Evolutionary conservation across 2,113 vertebrate genomes (phyloP), one percentile per base, ranked within the genome.

Genomic region (Cebidichthys violaceus): DNA sequence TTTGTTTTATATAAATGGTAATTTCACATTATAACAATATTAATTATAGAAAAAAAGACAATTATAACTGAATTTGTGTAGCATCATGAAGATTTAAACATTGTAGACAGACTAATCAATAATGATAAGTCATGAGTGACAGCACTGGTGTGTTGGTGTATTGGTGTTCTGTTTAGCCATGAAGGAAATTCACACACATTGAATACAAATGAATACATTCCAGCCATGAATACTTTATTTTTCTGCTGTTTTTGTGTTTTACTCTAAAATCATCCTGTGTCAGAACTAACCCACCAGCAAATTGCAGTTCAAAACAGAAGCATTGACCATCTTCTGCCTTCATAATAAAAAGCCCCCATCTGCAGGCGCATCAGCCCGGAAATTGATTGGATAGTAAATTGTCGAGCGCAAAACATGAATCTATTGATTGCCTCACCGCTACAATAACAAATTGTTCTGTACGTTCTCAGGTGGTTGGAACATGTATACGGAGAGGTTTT

Each of bases 381-480:
- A 68, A 79, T 76, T 77, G 70, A 86, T 78, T 55, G 55, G 75
- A 75, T 37, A 65, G 45, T 77, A 27, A 77, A 79, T 77, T 31
- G 37, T 24, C 27, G 66, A 35, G 24, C 37, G 27, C 20, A 79
- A 80, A 69, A 82, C 62, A 45, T 68, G 60, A 70, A 77, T 84
- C 24, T 81, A 87, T 89, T 75, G 84, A 93, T 83, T 66, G 20
- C 24, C 29, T 81, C 39, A 13, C 27, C 39, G 50, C 73, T 22
- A 31, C 37, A 35, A 70, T 79, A 67, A 88, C 62, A 79, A 70
- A 83, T 54, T 31, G 15, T 14, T 14, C 77, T 76, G 1, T 62
- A 45, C 14, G 37, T 73, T 62, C 81, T 77, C 77, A 18, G n/a
- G 27, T 33, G 52, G 57, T 14, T 69, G 18, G 27, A 66, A 54